A percentile compares a stretch with the other conserved stretches of the same genome.
Evolutionary conservation across 1,140 invertebrate genomes (phyloP).

Genomic region (Drosophila kikkawai): DNA sequence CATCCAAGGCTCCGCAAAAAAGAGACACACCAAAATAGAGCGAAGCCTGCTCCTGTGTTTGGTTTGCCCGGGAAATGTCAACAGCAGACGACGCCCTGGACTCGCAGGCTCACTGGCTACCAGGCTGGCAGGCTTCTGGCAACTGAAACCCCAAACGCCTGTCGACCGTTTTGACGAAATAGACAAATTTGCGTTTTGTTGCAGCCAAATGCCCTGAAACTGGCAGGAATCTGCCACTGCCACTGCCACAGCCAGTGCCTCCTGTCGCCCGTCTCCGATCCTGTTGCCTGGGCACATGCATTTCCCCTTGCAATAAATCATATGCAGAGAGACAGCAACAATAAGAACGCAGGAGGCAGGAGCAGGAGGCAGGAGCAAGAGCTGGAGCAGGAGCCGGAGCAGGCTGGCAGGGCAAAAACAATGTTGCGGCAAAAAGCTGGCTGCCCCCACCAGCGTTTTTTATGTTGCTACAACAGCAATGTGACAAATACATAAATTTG

Average conservation of each 20-base stretch:
- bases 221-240: constrained; percentile 42
- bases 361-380: constrained; percentile 5
- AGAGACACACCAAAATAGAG: constrained; percentile 20
- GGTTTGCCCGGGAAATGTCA: constrained; percentile 73
- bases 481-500: constrained; percentile 84
- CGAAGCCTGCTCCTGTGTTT: constrained; percentile 30
- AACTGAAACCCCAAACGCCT: constrained; percentile 65
- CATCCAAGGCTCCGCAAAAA: constrained; percentile 27
- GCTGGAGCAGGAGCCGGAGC: constrained; percentile 6
- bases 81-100: constrained; percentile 68
- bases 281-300: constrained; percentile 65
- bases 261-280: constrained; percentile 9
- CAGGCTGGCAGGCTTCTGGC: constrained; percentile 14
- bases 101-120: constrained; percentile 5
- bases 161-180: constrained; percentile 81
- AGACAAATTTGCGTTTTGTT: constrained; percentile 83
- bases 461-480: constrained; percentile 53
- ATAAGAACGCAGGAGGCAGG: constrained; percentile 44
- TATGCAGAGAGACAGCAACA: constrained; percentile 80
- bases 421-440: constrained; percentile 75
- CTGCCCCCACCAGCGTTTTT: constrained; percentile 45
- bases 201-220: constrained; percentile 75
- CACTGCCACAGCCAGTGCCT: background rate
- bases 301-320: constrained; percentile 78
- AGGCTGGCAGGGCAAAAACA: constrained; percentile 58